Base-by-base conservation (phyloP, 2,888 invertebrate species). In the Caenorhabditis japonica region DNA sequence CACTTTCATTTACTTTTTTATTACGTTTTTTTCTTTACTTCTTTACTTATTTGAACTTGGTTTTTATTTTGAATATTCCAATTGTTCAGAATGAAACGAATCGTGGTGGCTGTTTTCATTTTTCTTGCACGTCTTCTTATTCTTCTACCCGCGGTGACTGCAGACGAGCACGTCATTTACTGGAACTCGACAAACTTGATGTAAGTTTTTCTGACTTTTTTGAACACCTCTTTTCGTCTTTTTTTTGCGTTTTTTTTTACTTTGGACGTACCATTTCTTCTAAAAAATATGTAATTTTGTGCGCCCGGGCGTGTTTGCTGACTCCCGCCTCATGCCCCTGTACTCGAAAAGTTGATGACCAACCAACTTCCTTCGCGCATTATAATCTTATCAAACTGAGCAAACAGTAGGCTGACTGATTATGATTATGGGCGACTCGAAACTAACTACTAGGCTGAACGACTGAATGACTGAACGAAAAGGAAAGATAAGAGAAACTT, bases 361-460 rank as follows among this genome's bases (percentile, higher is more conserved):
- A 34, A 44, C 7, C 23, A 21, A 36, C 15, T 41, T 47, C 56
- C 25, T 36, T 53, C 49, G 55, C 61, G 53, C 51, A 39, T 51
- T 51, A 41, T 66, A 56, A 66, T 66, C 56, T 58, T 66, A 66
- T 66, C 66, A 66, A 66, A 13, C 56, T 56, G 66, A 8, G 66
- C 56, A 66, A 66, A 66, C 49, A 66, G 56, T 43, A n/a, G n/a
- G n/a, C n/a, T n/a, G n/a, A n/a, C n/a, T n/a, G n/a, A n/a, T n/a
- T n/a, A n/a, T 41, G 30, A 10, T 30, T 10, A 30, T 30, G 30
- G 33, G 47, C n/a, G n/a, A n/a, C 36, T 56, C 51, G 51, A 56
- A 64, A 64, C 55, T n/a, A n/a, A n/a, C n/a, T 64, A 64, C 47
- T 64, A 41, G 43, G n/a, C n/a, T n/a, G n/a, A n/a, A n/a, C n/a